phyloP scores from a whole-genome alignment of 1,140 invertebrate species.

The Zaprionus tsacasi region DNA sequence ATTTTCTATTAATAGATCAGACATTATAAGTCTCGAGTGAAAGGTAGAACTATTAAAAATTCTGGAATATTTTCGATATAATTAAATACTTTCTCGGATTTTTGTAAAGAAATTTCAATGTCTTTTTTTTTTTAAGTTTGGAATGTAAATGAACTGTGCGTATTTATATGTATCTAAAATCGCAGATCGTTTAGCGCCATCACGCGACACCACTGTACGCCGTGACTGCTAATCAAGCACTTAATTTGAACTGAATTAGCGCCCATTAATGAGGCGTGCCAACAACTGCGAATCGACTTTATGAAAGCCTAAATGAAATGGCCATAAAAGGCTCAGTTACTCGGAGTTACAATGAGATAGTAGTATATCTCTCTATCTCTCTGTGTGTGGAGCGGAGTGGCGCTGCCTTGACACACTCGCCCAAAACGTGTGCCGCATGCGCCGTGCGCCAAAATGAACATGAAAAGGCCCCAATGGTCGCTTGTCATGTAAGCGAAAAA shows the following conservation, averaged over 20 bases:
- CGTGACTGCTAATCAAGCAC: constrained; percentile 51
- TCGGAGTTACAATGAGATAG: constrained; percentile 16
- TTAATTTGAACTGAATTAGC: constrained; percentile 61
- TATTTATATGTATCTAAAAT: not conserved
- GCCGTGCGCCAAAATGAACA: constrained; percentile 45
- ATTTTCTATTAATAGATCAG: not conserved
- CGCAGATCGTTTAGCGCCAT: constrained; percentile 11
- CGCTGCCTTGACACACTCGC: constrained; percentile 74
- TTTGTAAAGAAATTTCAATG: too few species aligned
- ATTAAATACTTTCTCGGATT: too few species aligned
- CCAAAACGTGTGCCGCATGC: constrained; percentile 75
- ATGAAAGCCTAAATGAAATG: constrained; percentile 68
- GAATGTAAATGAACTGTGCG: not conserved
- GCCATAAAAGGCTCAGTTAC: constrained; percentile 64
- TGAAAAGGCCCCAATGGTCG: constrained; percentile 51
- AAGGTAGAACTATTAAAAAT: not conserved
- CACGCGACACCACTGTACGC: constrained; percentile 25
- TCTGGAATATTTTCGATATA: not conserved
- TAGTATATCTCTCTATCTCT: not conserved
- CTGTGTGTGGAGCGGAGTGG: constrained; percentile 27
- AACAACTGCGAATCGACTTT: constrained; percentile 18
- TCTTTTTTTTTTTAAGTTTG: too few species aligned
- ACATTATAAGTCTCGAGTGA: not conserved
- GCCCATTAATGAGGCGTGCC: constrained; percentile 53
- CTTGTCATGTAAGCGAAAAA: constrained; percentile 57